Base-by-base conservation (phyloP, 1,140 invertebrate species). In the Aphis craccivora region DNA sequence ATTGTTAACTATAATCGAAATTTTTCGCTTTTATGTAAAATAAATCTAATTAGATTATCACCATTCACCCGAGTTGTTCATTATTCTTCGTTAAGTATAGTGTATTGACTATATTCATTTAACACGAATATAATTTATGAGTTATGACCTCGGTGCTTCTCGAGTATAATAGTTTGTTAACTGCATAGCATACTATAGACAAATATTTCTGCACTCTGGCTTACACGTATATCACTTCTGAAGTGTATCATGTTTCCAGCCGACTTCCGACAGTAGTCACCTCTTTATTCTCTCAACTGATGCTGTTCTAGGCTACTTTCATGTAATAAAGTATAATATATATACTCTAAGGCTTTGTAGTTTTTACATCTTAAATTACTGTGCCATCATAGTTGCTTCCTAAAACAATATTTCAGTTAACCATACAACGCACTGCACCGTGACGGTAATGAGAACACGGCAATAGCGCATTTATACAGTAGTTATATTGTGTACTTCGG, bases 161-260 rank as follows among this genome's bases (percentile, higher is more conserved):
- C 35, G 5, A 37, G 88, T 89, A 40, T 25, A 76, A 76, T 76
- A n/a, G n/a, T 76, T 76, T 76, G 30, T 67, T 67, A 67, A 67
- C 60, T n/a, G n/a, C 11, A 30, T 11, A 76, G 60, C n/a, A 22
- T 88, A 43, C 43, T 86, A 20, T 8, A 35, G 11, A 30, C 83
- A 22, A 45, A 48, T 48, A 87, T n/a, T 23, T 5, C 2, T 40
- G 4, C 48, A 89, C 35, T 55, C 35, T 51, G 48, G 1, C 7
- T 55, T 55, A 89, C 35, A 40, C 51, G 37, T 40, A 37, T 55
- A 18, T 55, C 35, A 89, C 23, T 9, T 55, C 35, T 55, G 88
- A 89, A 89, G 88, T 89, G 51, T 89, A 89, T 89, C 88, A 55
- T 14, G 88, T 89, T 89, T 89, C 88, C 88, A 53, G 35, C 23